Evolutionary conservation across 2,113 vertebrate species (phyloP), one percentile per base, ranked within the genome.

Genomic region (Oryzias woworae): DNA sequence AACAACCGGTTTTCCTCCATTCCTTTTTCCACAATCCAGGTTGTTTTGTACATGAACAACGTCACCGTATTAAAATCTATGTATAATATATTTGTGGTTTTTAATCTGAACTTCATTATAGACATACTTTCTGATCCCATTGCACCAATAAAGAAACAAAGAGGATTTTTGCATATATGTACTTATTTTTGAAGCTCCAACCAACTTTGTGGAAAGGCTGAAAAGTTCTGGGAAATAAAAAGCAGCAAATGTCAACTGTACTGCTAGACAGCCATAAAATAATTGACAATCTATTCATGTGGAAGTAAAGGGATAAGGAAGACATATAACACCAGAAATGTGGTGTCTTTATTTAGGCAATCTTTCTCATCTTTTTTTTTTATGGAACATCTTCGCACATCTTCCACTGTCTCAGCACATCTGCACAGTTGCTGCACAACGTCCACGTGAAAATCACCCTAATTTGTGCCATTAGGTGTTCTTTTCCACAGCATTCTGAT

Each of bases 381-480:
- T 20, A 58, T 2, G 10, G 13, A 3, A 20, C 28, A 22, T 4
- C 1, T 60, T 53, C 50, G n/a, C 6, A 18, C 43, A 49, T n/a
- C 13, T 53, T 15, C 26, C 14, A 18, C 46, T 26, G 16, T 14
- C n/a, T 44, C 44, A 20, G 51, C 43, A 62, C 50, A 36, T 14
- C 20, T 50, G 45, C 36, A 24, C 43, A 43, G 46, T 51, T 31
- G 7, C 28, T 22, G 28, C 51, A 49, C 53, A 44, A 46, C 42
- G 53, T 42, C 15, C 26, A 1, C 2, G 18, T 49, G 50, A 64
- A 75, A 77, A 78, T 76, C n/a, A 60, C 47, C 44, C 41, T 58
- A 68, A 80, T 84, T 58, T 79, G 24, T 50, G 53, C 58, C 60
- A 81, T 73, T 75, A 77, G 48, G 48, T 68, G 71, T 84, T 53